Evolutionary conservation across 2,888 invertebrate genomes (phyloP).

Genomic region (Orthosia cruda): DNA sequence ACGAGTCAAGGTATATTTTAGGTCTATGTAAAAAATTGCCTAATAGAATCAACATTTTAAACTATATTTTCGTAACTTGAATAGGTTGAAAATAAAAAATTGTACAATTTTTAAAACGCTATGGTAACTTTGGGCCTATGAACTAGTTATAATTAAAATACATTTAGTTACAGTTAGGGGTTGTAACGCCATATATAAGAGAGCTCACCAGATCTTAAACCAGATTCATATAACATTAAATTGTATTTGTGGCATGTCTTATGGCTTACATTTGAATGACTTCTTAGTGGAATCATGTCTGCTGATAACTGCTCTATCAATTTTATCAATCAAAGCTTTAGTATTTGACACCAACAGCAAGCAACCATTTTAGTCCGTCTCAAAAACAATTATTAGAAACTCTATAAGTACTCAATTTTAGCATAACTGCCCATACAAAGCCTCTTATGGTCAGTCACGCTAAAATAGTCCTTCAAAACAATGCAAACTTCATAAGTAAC

Average conservation of each 20-base stretch:
- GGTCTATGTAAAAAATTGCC: conserved; percentile 65
- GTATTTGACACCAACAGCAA: background rate
- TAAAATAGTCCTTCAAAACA: conserved; percentile 37
- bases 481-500: conserved; percentile 19
- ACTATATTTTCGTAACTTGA: conserved; percentile 70
- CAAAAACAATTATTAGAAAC: conserved; percentile 1
- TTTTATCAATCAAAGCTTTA: background rate
- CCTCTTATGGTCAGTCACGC: conserved; percentile 1
- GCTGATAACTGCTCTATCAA: conserved; percentile 70
- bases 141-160: conserved; percentile 79
- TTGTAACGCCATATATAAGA: conserved; percentile 68
- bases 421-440: conserved; percentile 27
- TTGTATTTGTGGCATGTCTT: conserved; percentile 77
- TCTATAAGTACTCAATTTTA: conserved; percentile 11
- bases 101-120: conserved; percentile 83
- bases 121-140: conserved; percentile 88
- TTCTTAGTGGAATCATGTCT: conserved; percentile 65
- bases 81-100: conserved; percentile 75
- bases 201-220: conserved; percentile 69
- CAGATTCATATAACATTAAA: conserved; percentile 53
- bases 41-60: conserved; percentile 66
- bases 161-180: conserved; percentile 64
- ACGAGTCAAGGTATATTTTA: conserved; percentile 75
- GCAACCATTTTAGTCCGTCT: background rate
- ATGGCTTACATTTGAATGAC: conserved; percentile 75